Evolutionary conservation across 2,113 vertebrate genomes (phyloP).

Genomic region (Apodemus speciosus): DNA sequence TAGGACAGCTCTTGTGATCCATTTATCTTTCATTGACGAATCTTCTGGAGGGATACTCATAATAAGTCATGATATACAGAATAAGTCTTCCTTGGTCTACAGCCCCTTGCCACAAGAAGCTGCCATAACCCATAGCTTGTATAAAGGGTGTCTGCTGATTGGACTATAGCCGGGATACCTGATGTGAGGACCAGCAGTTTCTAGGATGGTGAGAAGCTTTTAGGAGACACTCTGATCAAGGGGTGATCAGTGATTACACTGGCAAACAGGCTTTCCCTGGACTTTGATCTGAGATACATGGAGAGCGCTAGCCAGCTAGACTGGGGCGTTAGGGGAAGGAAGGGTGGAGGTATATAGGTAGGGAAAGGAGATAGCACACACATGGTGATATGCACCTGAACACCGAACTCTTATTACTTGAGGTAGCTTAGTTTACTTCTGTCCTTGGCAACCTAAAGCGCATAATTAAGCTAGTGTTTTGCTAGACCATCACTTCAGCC

Average conservation of each 20-base stretch:
- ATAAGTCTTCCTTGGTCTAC: conserved; percentile 10
- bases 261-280: not conserved
- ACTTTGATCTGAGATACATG: conserved; percentile 17
- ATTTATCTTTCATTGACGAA: not conserved
- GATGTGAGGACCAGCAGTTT: not conserved
- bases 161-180: not conserved
- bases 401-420: not conserved
- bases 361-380: not conserved
- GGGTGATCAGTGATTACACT: not conserved
- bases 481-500: conserved; percentile 13
- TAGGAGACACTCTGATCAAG: not conserved
- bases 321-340: not conserved
- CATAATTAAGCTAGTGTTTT: conserved; percentile 41
- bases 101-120: not conserved
- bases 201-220: not conserved
- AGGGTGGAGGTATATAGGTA: not conserved
- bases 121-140: not conserved
- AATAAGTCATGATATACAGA: not conserved
- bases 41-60: not conserved
- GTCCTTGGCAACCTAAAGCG: conserved; percentile 39
- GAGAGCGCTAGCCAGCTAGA: not conserved
- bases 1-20: not conserved
- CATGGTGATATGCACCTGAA: not conserved
- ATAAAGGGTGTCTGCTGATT: not conserved
- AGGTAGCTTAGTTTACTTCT: conserved; percentile 56